A percentile compares a stretch with the other conserved stretches of the same genome.
Evolutionary conservation across 2,888 invertebrate species (phyloP).

Genomic region (Melieria omissa): DNA sequence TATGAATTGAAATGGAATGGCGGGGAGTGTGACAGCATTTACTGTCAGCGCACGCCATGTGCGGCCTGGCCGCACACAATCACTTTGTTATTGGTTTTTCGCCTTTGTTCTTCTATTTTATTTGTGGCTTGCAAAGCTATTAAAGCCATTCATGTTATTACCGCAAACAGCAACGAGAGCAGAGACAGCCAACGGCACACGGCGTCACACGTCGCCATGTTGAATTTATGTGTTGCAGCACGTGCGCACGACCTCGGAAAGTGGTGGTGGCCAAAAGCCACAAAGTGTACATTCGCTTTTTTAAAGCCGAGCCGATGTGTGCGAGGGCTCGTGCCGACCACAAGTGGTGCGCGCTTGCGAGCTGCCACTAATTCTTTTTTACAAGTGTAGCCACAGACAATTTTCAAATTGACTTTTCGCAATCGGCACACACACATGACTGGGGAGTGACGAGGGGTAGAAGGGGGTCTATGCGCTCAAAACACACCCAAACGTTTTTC

Average conservation of each 20-base stretch:
- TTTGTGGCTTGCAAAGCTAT: background rate
- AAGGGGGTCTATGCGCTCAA: background rate
- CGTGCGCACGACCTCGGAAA: slow-evolving; percentile 19
- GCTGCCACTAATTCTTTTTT: slow-evolving; percentile 12
- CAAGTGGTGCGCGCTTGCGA: slow-evolving; percentile 15
- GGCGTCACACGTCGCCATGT: no score
- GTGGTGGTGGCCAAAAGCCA: background rate
- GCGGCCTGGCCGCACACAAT: background rate
- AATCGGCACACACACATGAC: slow-evolving; percentile 45
- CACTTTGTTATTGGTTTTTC: background rate
- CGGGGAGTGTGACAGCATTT: background rate
- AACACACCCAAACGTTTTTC: background rate
- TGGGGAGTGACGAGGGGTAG: background rate
- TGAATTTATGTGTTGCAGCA: background rate
- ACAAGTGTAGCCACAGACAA: slow-evolving; percentile 42
- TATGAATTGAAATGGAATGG: background rate
- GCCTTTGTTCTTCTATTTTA: background rate
- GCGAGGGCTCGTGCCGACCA: no score
- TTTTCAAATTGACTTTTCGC: slow-evolving; percentile 60
- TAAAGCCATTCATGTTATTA: slow-evolving; percentile 1
- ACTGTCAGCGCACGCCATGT: background rate
- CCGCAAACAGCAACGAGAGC: background rate
- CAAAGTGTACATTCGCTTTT: slow-evolving; percentile 26
- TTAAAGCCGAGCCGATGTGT: background rate
- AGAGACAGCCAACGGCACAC: slow-evolving; percentile 12